Evolutionary conservation across 2,113 vertebrate species (phyloP), one percentile per base, ranked within the genome.

Genomic region (Dipodomys ordii): DNA sequence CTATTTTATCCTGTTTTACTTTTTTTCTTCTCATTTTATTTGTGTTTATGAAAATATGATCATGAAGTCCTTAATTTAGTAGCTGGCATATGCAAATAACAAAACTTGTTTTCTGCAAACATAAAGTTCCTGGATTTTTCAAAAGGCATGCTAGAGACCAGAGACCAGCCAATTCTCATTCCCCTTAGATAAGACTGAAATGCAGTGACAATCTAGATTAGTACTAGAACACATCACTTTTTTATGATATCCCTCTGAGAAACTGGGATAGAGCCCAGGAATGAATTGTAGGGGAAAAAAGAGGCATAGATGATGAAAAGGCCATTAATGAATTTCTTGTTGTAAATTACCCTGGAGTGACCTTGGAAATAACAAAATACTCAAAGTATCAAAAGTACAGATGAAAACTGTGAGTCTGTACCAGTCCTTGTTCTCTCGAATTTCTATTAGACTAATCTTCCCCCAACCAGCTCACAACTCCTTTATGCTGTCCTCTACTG

Each of bases 301-400:
- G 39, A 87, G 18, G 71, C 27, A 73, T 7, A 32, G 60, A 73
- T 77, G 73, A 84, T 23, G 2, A 49, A 44, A 7, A 32, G 46
- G 60, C 46, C 53, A 67, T 44, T 91, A 72, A 89, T 46, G 27
- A 30, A 73, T 13, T 90, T 89, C 53, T 30, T 85, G n/a, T 68
- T 93, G 95, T 68, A 81, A 78, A 83, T 83, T 71, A 65, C 86
- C 73, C 64, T 93, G 46, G 35, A 71, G 35, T 78, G 87, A 67
- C 30, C 30, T 35, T 86, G 44, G 81, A 93, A 83, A 83, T 76
- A 35, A 81, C 67, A 80, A 92, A 73, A 78, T 65, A 80, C 1
- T 93, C 67, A 83, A 85, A 49, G 71, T 68, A 85, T 72, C 20
- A 73, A 71, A 84, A 81, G 72, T 57, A 16, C 4, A 71, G 9